A percentile compares a stretch with the other conserved stretches of the same genome.
phyloP scores from a whole-genome alignment of 2,888 invertebrate species.

The Tiliacea aurago region DNA sequence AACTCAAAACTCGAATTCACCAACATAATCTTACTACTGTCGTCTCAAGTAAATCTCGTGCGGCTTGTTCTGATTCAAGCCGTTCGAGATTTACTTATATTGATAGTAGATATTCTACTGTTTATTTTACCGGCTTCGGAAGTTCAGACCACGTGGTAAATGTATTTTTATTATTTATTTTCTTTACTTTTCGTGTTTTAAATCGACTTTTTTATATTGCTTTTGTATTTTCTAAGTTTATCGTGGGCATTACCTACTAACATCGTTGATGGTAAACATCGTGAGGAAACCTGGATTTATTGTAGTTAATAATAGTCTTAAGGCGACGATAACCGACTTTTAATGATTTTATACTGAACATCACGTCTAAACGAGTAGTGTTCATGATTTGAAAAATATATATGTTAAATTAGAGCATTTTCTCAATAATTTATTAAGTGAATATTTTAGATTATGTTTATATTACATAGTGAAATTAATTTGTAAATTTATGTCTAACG shows the following conservation, averaged over 20 bases:
- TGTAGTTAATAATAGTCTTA: not conserved
- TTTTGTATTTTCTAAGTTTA: not conserved
- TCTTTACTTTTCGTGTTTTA: slow-evolving; percentile 21
- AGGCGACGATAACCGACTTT: no score
- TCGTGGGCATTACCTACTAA: not conserved
- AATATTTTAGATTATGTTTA: no score
- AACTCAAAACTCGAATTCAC: slow-evolving; percentile 25
- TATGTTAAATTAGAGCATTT: no score
- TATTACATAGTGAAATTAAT: no score
- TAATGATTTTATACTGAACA: no score
- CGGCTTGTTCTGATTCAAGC: slow-evolving; percentile 80
- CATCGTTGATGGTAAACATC: not conserved
- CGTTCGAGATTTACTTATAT: slow-evolving; percentile 84
- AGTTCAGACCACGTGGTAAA: slow-evolving; percentile 51
- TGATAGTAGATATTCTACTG: slow-evolving; percentile 68
- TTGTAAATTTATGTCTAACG: no score
- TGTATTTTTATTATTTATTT: slow-evolving; percentile 30
- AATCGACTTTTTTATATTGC: not conserved
- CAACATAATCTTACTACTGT: slow-evolving; percentile 63
- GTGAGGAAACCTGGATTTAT: not conserved
- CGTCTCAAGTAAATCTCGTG: slow-evolving; percentile 88
- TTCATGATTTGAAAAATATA: no score
- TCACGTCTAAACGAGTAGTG: no score
- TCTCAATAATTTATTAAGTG: no score
- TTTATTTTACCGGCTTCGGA: not conserved